These are phyloP conservation scores for Lanius collurio DNA, from an alignment of 2,113 vertebrate species.

Conservation along the genomic window DNA sequence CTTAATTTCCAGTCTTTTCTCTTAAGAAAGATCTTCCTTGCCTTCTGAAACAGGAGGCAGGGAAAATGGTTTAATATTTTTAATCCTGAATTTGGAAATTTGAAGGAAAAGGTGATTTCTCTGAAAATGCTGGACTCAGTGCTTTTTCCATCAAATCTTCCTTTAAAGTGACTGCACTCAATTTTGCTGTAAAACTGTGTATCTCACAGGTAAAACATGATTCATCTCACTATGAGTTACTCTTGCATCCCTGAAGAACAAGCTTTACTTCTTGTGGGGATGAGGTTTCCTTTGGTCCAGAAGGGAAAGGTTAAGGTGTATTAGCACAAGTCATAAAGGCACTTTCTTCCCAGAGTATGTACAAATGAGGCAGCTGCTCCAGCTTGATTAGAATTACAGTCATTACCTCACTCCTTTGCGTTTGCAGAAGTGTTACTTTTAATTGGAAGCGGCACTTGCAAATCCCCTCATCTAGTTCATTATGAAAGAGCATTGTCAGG, in stretches of 20 bases:
- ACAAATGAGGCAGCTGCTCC: conserved; percentile 3
- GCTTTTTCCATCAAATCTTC: not conserved
- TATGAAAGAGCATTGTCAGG: not conserved
- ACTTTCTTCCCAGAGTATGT: not conserved
- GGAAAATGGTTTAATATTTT: not conserved
- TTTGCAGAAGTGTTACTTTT: conserved; percentile 26
- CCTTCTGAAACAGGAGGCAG: not conserved
- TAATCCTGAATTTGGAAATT: not conserved
- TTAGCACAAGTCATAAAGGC: not conserved
- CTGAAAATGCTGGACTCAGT: not conserved
- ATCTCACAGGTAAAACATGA: not conserved
- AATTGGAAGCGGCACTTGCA: conserved; percentile 10
- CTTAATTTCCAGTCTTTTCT: not conserved
- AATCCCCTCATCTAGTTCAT: not conserved
- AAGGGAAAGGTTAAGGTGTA: not conserved
- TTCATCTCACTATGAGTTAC: not conserved
- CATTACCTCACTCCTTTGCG: not conserved
- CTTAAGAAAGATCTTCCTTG: not conserved
- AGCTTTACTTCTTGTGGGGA: not conserved
- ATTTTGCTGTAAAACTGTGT: not conserved
- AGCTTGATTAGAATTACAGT: not conserved
- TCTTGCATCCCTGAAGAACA: not conserved
- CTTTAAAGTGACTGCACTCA: not conserved
- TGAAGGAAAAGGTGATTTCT: not conserved
- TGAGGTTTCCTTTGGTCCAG: not conserved